These are phyloP conservation scores for Liposcelis brunnea DNA, from an alignment of 2,888 invertebrate species.

Conservation along the genomic window DNA sequence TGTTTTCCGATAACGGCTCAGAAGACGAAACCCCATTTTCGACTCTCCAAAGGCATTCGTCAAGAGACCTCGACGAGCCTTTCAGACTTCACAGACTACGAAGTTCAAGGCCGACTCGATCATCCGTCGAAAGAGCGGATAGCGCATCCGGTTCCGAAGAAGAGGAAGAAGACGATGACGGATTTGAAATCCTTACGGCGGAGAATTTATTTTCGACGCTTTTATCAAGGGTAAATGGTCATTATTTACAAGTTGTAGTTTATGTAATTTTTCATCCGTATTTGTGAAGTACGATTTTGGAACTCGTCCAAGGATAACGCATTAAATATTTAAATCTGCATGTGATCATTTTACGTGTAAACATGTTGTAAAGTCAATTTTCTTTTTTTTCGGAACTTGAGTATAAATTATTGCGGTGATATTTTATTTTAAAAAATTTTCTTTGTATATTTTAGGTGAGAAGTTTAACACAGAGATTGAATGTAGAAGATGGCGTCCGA, in stretches of 20 bases:
- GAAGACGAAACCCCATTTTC: constrained; percentile 48
- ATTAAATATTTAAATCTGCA: constrained; percentile 4
- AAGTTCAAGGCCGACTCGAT: constrained; percentile 46
- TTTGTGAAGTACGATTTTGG: not conserved
- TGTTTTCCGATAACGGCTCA: constrained; percentile 44
- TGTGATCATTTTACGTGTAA: not conserved
- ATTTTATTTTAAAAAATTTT: constrained; percentile 1
- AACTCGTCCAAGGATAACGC: not conserved
- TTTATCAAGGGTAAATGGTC: constrained; percentile 57
- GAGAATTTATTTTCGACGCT: constrained; percentile 80
- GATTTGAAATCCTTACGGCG: constrained; percentile 78
- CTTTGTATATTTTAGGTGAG: constrained; percentile 39
- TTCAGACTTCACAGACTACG: constrained; percentile 23
- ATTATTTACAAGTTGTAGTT: not conserved
- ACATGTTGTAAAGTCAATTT: constrained; percentile 3
- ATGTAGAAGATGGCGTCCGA: constrained; percentile 57
- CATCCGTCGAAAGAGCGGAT: constrained; percentile 53
- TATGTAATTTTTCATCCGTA: too few species aligned
- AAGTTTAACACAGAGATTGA: constrained; percentile 65
- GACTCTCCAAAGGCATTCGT: constrained; percentile 30
- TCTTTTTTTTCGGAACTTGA: too few species aligned
- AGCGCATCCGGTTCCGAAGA: constrained; percentile 68
- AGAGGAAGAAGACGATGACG: constrained; percentile 67
- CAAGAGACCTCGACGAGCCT: constrained; percentile 4
- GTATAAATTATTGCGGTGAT: too few species aligned